These are phyloP conservation scores for Spodoptera litura DNA, from an alignment of 1,140 invertebrate genomes.

Conservation along the genomic window DNA sequence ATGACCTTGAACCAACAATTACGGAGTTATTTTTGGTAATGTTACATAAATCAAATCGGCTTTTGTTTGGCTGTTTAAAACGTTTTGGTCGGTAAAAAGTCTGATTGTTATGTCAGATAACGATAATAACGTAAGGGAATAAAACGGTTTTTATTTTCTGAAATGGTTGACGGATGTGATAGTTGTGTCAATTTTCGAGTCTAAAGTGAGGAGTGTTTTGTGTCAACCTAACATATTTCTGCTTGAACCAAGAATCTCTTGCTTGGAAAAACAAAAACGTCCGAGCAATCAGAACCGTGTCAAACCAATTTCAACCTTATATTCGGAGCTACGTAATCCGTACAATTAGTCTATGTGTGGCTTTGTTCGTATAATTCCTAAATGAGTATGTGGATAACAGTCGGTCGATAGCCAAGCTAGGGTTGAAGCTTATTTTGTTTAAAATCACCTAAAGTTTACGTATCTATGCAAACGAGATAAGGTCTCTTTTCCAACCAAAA, in stretches of 20 bases:
- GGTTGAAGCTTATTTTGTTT: not conserved
- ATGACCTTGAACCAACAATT: constrained; percentile 33
- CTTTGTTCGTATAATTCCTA: not conserved
- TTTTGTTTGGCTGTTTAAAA: constrained; percentile 1
- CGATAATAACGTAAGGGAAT: not conserved
- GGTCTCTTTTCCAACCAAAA: too few species aligned
- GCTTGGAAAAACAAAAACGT: too few species aligned
- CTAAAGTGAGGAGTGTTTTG: too few species aligned
- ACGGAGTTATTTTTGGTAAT: constrained; percentile 32
- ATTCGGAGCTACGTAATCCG: not conserved
- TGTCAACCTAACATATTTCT: too few species aligned
- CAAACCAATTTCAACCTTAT: too few species aligned
- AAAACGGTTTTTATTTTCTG: not conserved
- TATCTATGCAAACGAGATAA: too few species aligned
- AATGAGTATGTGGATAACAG: not conserved
- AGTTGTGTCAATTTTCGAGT: too few species aligned
- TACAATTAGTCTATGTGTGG: not conserved
- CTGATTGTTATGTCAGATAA: not conserved
- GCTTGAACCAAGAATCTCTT: too few species aligned
- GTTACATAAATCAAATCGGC: constrained; percentile 26
- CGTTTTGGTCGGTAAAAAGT: not conserved
- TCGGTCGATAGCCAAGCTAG: not conserved
- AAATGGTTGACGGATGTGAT: not conserved
- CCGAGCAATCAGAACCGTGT: too few species aligned
- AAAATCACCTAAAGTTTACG: too few species aligned